Base-by-base conservation (phyloP, 1,140 invertebrate genomes). In the Bemisia tabaci region DNA sequence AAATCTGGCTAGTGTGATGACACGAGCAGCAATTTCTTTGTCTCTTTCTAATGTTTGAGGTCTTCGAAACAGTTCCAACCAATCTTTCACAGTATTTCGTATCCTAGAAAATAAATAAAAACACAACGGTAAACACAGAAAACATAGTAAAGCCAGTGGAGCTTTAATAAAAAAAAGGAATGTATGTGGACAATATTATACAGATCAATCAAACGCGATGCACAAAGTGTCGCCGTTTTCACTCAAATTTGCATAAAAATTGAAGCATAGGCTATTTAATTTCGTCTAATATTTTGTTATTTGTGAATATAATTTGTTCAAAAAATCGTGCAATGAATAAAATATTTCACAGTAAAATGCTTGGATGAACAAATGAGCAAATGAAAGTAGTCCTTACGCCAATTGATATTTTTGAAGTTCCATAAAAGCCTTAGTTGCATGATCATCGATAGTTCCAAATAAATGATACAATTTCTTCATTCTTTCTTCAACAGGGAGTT, bases 401-500 rank as follows among this genome's bases (percentile, higher is more conserved):
- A 94, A 79, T 75, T 96, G 92, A 79, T 93, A 91, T 76, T 95
- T 96, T 74, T 97, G 90, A 62, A 98, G 79, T 76, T 97, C 94
- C 65, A 94, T 89, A 74, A 94, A 94, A n/a, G 92, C 92, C 78
- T 95, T 96, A 0, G 91, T 91, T 1, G 95, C 94, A 80, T 97
- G 89, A 71, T 95, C 91, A 78, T 98, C 95, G 48, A 97, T 89
- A 60, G 93, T 95, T 58, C 89, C 91, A 72, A 95, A 85, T 5
- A 98, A 79, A 75, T 95, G 90, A 74, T 94, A 95, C 2, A 98
- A 77, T 74, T 94, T 94, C 76, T 93, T 94, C 95, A 98, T 98
- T 69, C 94, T 83, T 63, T 95, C 90, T 60, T 87, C 84, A 0
- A 92, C 82, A 12, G 89, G 82, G 59, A 96, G 75, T 69, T 92